These are phyloP conservation scores for Vimba vimba DNA, from an alignment of 2,113 vertebrate species.

Conservation along the genomic window DNA sequence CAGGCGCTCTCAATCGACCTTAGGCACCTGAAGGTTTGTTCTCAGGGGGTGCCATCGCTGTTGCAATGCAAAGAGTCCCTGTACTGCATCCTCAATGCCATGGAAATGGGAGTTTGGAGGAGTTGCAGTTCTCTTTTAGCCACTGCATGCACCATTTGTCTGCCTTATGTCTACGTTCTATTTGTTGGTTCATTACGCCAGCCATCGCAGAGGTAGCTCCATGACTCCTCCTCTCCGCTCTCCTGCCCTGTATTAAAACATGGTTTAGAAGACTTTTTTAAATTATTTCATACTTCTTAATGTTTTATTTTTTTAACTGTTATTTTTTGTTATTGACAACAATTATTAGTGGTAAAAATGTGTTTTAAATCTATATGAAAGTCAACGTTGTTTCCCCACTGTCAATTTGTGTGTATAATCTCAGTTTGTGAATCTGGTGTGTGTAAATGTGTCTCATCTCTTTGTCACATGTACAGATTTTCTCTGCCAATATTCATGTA, in stretches of 20 bases:
- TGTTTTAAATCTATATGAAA: slow-evolving; percentile 78
- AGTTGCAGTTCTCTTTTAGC: slow-evolving; percentile 17
- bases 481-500: slow-evolving; percentile 86
- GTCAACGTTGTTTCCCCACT: slow-evolving; percentile 72
- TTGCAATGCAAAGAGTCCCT: slow-evolving; percentile 24
- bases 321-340: slow-evolving; percentile 84
- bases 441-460: slow-evolving; percentile 91
- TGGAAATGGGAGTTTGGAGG: slow-evolving; percentile 2
- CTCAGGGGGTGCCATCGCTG: slow-evolving; percentile 43
- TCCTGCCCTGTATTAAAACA: slow-evolving; percentile 67
- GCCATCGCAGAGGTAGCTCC: slow-evolving; percentile 68
- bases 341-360: slow-evolving; percentile 83
- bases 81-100: slow-evolving; percentile 31
- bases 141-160: slow-evolving; percentile 43
- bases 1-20: slow-evolving; percentile 54
- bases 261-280: slow-evolving; percentile 85
- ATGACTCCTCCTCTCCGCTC: slow-evolving; percentile 66
- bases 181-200: slow-evolving; percentile 58
- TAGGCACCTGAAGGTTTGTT: slow-evolving; percentile 46
- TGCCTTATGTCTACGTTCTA: slow-evolving; percentile 32
- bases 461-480: slow-evolving; percentile 94
- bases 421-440: slow-evolving; percentile 79
- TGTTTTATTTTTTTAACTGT: slow-evolving; percentile 73
- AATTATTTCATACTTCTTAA: slow-evolving; percentile 97
- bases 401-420: slow-evolving; percentile 64